Evolutionary conservation across 2,888 invertebrate genomes (phyloP).

Genomic region (Caenorhabditis japonica): DNA sequence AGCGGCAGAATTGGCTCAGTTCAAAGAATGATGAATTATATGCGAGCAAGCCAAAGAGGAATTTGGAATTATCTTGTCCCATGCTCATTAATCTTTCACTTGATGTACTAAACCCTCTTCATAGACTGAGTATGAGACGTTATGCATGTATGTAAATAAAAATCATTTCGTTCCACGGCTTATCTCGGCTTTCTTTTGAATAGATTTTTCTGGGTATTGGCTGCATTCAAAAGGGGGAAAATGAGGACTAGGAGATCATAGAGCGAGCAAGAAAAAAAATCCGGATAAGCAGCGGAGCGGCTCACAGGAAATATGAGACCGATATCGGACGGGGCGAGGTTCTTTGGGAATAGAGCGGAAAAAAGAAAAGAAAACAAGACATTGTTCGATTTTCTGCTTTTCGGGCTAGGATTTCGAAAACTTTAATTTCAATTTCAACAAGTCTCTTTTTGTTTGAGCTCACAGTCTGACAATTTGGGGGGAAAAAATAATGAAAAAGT

Average conservation of each 20-base stretch:
- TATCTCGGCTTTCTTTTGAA: no score
- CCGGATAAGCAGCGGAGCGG: neutral
- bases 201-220: no score
- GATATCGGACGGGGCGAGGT: neutral
- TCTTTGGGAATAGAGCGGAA: neutral
- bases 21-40: neutral
- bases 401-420: no score
- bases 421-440: no score
- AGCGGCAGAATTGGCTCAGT: slow-evolving; percentile 17
- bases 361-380: slow-evolving; percentile 2
- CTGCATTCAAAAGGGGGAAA: slow-evolving; percentile 1
- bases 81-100: no score
- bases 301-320: slow-evolving; percentile 32
- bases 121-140: no score
- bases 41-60: neutral
- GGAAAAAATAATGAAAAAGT: neutral
- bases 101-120: no score
- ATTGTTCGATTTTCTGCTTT: no score
- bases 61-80: slow-evolving; percentile 6
- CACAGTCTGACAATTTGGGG: no score
- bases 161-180: no score
- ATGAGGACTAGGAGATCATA: slow-evolving; percentile 6
- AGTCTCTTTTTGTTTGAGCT: no score
- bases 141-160: no score
- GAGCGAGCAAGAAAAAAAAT: neutral